Percentiles rank a stretch among this genome's conserved stretches.
Conservation (phyloP, 35 echinoderm and acorn worm species). For the Lytechinus pictus region DNA sequence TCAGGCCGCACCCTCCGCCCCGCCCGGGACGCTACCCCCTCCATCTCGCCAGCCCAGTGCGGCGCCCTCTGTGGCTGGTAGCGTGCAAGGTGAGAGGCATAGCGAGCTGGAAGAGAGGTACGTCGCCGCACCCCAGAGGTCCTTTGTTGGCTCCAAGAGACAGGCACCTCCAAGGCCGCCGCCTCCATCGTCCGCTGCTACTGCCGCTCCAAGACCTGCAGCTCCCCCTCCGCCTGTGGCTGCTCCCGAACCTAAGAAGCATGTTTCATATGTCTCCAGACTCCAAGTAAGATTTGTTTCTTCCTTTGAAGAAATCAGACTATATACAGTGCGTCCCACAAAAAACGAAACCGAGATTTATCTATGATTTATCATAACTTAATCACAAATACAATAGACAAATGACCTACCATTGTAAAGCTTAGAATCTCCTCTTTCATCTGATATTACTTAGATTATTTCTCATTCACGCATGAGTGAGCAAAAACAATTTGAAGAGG, state of each 20-base stretch:
- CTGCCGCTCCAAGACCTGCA: background rate
- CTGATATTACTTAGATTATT: too few species aligned
- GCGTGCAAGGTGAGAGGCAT: background rate
- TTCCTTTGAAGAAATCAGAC: background rate
- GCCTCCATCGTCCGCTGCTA: background rate
- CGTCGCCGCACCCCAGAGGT: background rate
- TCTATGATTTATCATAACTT: too few species aligned
- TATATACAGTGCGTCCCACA: too few species aligned
- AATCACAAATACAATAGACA: too few species aligned
- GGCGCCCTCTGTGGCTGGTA: background rate
- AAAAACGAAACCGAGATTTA: too few species aligned
- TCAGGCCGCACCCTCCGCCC: background rate
- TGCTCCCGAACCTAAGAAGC: conserved; percentile 33
- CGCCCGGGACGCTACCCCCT: background rate
- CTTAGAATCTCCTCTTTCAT: too few species aligned
- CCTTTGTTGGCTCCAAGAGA: background rate
- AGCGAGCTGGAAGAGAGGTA: conserved; percentile 37
- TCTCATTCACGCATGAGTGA: too few species aligned
- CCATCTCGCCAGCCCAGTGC: background rate
- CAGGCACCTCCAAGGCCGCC: background rate
- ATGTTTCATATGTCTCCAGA: conserved; percentile 70
- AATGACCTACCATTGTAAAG: too few species aligned
- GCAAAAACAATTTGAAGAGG: too few species aligned
- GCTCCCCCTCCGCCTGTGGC: background rate
- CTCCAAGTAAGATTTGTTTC: conserved; percentile 61